Conservation (phyloP, 2,797 vertebrate species). For the Morelia viridis region DNA sequence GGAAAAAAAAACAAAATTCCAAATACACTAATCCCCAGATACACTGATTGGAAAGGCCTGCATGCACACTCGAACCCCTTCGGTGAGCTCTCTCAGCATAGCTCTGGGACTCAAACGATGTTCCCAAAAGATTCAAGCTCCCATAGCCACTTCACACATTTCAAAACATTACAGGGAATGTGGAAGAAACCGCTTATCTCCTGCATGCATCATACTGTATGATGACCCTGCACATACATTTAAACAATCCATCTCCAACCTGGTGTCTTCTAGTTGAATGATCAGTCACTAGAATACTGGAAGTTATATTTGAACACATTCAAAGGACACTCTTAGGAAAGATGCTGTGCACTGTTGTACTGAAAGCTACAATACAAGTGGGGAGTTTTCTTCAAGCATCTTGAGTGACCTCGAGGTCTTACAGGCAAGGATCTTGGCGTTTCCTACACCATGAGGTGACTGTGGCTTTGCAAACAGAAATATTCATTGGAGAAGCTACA, state of each 20-base stretch:
- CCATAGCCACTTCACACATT: neutral
- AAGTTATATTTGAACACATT: too few species aligned
- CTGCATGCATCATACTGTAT: too few species aligned
- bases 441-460: neutral
- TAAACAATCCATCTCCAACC: too few species aligned
- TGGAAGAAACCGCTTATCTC: neutral
- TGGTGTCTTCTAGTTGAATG: neutral
- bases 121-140: neutral
- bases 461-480: neutral
- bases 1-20: neutral
- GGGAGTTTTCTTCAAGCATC: neutral
- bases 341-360: neutral
- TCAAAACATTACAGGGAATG: neutral
- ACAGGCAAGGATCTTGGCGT: neutral
- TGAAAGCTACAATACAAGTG: neutral
- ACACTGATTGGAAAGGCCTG: neutral
- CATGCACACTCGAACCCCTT: neutral
- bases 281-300: too few species aligned
- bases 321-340: too few species aligned
- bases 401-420: neutral
- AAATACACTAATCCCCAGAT: neutral
- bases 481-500: neutral
- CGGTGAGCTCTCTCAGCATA: too few species aligned
- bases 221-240: neutral
- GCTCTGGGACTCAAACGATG: neutral